Evolutionary conservation across 2,797 vertebrate genomes (phyloP).

Genomic region (Alcedo atthis): DNA sequence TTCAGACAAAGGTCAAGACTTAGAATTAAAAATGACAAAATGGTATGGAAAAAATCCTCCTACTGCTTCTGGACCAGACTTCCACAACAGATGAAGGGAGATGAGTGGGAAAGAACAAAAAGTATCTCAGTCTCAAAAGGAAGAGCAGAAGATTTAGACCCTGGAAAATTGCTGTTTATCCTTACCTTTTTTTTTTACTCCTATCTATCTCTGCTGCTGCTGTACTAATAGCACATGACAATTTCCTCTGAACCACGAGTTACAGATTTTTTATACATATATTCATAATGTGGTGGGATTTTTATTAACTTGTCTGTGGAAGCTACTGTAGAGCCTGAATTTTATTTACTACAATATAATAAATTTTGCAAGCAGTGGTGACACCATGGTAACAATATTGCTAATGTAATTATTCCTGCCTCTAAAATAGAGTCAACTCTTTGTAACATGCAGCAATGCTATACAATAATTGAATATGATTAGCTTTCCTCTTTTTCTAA

Average conservation of each 20-base stretch:
- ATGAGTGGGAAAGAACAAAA: not conserved
- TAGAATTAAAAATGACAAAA: not conserved
- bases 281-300: conserved; percentile 56
- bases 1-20: not conserved
- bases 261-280: conserved; percentile 44
- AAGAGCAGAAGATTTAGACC: not conserved
- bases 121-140: not conserved
- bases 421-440: conserved; percentile 48
- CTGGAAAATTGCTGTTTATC: not conserved
- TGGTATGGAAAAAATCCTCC: not conserved
- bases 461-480: conserved; percentile 43
- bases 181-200: not conserved
- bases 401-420: conserved; percentile 61
- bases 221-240: not conserved
- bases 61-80: not conserved
- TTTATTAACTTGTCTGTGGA: conserved; percentile 53
- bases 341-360: conserved; percentile 59
- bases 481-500: conserved; percentile 44
- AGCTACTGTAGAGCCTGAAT: conserved; percentile 42
- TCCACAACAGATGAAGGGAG: not conserved
- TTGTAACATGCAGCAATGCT: conserved; percentile 24
- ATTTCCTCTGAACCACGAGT: not conserved
- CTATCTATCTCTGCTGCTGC: not conserved
- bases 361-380: conserved; percentile 36
- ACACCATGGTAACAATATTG: conserved; percentile 71